Evolutionary conservation across 2,888 invertebrate species (phyloP).

Genomic region (Patella depressa): DNA sequence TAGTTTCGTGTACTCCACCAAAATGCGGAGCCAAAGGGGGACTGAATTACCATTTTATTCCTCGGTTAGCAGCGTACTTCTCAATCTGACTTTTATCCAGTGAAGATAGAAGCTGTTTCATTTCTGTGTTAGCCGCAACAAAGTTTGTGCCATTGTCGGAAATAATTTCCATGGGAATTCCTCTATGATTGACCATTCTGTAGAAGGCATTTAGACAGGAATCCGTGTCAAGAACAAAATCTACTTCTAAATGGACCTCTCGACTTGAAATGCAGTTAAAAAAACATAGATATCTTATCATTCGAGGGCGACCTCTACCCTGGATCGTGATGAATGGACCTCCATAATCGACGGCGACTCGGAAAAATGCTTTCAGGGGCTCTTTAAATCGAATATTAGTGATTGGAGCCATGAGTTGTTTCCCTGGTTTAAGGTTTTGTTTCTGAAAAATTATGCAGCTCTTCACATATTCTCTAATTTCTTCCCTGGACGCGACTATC

Average conservation of each 20-base stretch:
- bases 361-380: constrained; percentile 34
- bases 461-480: constrained; percentile 25
- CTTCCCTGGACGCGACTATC: constrained; percentile 32
- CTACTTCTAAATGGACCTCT: constrained; percentile 39
- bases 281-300: constrained; percentile 36
- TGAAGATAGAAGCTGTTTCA: constrained; percentile 21
- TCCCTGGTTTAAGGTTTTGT: constrained; percentile 20
- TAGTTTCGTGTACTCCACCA: constrained; percentile 36
- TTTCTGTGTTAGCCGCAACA: constrained; percentile 31
- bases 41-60: constrained; percentile 35
- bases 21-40: constrained; percentile 41
- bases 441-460: constrained; percentile 17
- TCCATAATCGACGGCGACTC: constrained; percentile 36
- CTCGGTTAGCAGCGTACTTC: constrained; percentile 7
- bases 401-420: constrained; percentile 26
- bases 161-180: constrained; percentile 27
- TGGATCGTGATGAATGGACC: constrained; percentile 39
- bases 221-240: constrained; percentile 31
- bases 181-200: constrained; percentile 16
- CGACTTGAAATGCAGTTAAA: constrained; percentile 35
- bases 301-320: constrained; percentile 34
- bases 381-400: constrained; percentile 21
- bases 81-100: constrained; percentile 10
- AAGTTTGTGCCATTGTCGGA: constrained; percentile 41
- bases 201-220: neutral